Evolutionary conservation across 2,113 vertebrate species (phyloP).

Genomic region (Tinamus guttatus): DNA sequence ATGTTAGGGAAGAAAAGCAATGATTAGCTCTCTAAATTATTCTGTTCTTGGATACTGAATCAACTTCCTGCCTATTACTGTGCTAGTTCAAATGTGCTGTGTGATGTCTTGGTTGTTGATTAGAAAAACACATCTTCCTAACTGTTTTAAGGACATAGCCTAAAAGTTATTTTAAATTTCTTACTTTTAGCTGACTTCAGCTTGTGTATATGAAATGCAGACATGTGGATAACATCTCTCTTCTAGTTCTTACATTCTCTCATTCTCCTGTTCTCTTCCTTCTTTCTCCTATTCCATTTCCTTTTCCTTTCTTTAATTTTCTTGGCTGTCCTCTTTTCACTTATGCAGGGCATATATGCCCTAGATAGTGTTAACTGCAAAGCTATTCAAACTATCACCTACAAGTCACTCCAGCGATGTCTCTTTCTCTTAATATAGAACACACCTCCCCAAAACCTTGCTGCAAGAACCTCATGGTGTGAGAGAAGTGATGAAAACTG

Average conservation of each 20-base stretch:
- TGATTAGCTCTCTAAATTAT: not conserved
- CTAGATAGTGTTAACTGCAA: not conserved
- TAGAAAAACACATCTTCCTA: not conserved
- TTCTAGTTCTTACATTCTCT: not conserved
- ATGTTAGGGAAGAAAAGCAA: not conserved
- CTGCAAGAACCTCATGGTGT: not conserved
- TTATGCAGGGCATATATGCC: not conserved
- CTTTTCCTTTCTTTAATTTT: not conserved
- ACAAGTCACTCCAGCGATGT: not conserved
- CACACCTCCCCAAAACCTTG: not conserved
- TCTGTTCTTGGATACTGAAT: not conserved
- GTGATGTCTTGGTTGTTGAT: not conserved
- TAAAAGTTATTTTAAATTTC: not conserved
- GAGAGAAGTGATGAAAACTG: not conserved
- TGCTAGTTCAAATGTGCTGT: not conserved
- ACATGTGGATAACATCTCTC: not conserved
- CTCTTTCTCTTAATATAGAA: not conserved
- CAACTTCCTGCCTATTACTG: accelerated
- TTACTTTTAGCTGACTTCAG: not conserved
- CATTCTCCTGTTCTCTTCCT: not conserved
- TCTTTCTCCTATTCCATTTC: not conserved
- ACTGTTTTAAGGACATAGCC: not conserved
- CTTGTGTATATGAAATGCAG: not conserved
- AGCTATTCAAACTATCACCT: not conserved
- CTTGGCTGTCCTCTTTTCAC: not conserved